Conservation (phyloP, 2,888 invertebrate species). For the Eupithecia inturbata region DNA sequence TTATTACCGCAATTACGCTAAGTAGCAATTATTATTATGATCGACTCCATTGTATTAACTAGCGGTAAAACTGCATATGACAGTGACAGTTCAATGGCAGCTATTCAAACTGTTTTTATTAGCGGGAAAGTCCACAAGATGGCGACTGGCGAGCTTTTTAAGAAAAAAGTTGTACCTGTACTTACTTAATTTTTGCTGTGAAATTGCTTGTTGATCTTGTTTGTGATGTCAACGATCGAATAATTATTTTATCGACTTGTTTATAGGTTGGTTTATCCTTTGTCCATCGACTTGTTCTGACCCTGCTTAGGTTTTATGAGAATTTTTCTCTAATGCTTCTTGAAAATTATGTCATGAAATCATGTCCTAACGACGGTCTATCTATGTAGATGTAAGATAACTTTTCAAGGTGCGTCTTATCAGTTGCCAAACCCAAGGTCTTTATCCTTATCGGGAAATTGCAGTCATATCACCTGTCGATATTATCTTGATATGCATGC, state of each 20-base stretch:
- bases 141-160: slow-evolving; percentile 54
- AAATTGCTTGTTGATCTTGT: slow-evolving; percentile 46
- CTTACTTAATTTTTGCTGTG: slow-evolving; percentile 40
- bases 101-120: slow-evolving; percentile 39
- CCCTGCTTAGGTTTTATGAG: background rate
- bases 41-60: slow-evolving; percentile 37
- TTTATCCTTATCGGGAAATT: slow-evolving; percentile 37
- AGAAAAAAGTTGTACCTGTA: slow-evolving; percentile 48
- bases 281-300: background rate
- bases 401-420: slow-evolving; percentile 19
- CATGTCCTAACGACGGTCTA: background rate
- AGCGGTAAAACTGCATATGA: slow-evolving; percentile 22
- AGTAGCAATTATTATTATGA: slow-evolving; percentile 39
- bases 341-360: background rate
- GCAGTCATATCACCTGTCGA: slow-evolving; percentile 40
- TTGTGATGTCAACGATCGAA: slow-evolving; percentile 32
- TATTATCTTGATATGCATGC: slow-evolving; percentile 38
- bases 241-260: slow-evolving; percentile 13
- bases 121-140: slow-evolving; percentile 57
- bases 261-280: background rate
- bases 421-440: slow-evolving; percentile 34
- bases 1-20: slow-evolving; percentile 32
- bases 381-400: background rate
- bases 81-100: slow-evolving; percentile 42
- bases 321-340: background rate